Evolutionary conservation across 53 echinoderm and acorn worm genomes (phyloP).

Genomic region (Echinarachnius parma): DNA sequence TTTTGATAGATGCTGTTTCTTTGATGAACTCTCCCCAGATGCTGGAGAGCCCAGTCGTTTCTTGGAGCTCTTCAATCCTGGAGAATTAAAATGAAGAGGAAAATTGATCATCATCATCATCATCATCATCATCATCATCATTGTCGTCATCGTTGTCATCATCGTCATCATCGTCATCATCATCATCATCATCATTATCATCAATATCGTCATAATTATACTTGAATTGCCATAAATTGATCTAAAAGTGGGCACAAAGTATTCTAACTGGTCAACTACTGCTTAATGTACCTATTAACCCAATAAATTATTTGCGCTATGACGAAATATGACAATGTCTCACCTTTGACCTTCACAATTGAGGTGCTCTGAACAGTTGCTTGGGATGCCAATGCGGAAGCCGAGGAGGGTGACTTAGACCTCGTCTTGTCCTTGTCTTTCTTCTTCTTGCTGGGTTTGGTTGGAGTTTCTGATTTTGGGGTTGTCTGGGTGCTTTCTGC

Average conservation of each 20-base stretch:
- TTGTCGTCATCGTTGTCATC: too few species aligned
- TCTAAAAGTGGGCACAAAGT: too few species aligned
- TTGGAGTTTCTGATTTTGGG: neutral
- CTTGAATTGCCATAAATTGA: too few species aligned
- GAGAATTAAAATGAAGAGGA: neutral
- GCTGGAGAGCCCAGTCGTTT: constrained; percentile 26
- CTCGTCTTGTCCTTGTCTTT: constrained; percentile 40
- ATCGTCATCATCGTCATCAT: too few species aligned
- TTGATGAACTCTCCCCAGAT: neutral
- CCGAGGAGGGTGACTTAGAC: constrained; percentile 8
- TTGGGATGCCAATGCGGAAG: neutral
- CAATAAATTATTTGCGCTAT: too few species aligned
- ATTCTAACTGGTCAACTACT: too few species aligned
- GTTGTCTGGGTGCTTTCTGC: neutral
- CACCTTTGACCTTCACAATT: constrained; percentile 21
- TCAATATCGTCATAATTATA: too few species aligned
- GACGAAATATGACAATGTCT: too few species aligned
- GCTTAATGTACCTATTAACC: too few species aligned
- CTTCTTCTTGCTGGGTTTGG: constrained; percentile 55
- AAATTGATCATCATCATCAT: too few species aligned
- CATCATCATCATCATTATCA: too few species aligned
- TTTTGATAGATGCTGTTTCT: constrained; percentile 24
- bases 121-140: too few species aligned
- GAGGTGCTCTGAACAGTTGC: neutral
- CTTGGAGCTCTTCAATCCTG: constrained; percentile 37